Percentiles rank a stretch among this genome's conserved stretches.
phyloP scores from a whole-genome alignment of 2,888 invertebrate genomes.

The Heterodera filipjevi region DNA sequence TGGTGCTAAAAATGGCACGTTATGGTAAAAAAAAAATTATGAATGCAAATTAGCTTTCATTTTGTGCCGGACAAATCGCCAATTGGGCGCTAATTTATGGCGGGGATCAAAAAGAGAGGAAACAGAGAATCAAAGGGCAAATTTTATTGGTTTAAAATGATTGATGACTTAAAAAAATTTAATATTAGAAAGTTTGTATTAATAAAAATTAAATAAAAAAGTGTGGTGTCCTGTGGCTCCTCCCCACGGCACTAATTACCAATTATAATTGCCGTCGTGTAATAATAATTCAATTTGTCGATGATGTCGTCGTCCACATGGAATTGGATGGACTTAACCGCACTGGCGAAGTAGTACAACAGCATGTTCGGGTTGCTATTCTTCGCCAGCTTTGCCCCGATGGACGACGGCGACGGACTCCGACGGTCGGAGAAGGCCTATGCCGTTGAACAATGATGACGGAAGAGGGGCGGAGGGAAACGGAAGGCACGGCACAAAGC shows the following conservation, averaged over 20 bases:
- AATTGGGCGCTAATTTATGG: not conserved
- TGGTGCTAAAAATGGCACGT: not conserved
- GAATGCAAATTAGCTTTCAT: not conserved
- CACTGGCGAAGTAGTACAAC: constrained; percentile 39
- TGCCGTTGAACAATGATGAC: not conserved
- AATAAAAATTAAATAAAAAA: too few relatives aligned
- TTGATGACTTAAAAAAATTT: too few relatives aligned
- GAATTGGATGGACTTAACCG: constrained; percentile 64
- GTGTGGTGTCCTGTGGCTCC: too few relatives aligned
- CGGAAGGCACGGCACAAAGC: not conserved
- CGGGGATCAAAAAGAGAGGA: too few relatives aligned
- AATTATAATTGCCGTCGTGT: constrained; percentile 65
- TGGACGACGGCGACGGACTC: constrained; percentile 25
- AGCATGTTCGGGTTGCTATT: constrained; percentile 8
- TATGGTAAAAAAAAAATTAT: not conserved
- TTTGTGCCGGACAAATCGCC: not conserved
- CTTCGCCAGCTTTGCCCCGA: constrained; percentile 14
- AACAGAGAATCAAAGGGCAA: not conserved
- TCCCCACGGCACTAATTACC: constrained; percentile 42
- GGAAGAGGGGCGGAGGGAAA: not conserved
- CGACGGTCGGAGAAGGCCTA: constrained; percentile 1
- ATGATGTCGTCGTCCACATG: constrained; percentile 66
- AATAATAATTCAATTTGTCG: constrained; percentile 66
- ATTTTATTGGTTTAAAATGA: not conserved
- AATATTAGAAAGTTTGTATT: too few relatives aligned